These are phyloP conservation scores for Temnothorax ravouxi DNA, from an alignment of 2,888 invertebrate genomes.

Conservation along the genomic window DNA sequence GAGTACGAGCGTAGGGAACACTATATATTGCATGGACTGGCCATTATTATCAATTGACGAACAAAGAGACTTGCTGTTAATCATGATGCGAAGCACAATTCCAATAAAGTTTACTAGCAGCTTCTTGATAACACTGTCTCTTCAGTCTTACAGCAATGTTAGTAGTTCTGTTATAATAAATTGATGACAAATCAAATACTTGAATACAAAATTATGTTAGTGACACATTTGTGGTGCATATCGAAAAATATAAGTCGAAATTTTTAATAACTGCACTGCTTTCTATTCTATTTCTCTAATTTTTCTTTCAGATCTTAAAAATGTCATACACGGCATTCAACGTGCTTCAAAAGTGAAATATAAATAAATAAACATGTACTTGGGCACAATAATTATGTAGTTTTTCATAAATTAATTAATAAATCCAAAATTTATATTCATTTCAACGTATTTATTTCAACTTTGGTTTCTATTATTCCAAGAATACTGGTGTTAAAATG, in stretches of 20 bases:
- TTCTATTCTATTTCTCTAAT: no score
- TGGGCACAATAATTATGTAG: not conserved
- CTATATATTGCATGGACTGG: slow-evolving; percentile 28
- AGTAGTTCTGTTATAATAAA: slow-evolving; percentile 10
- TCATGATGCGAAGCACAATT: slow-evolving; percentile 63
- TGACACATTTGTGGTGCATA: no score
- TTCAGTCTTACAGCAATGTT: slow-evolving; percentile 61
- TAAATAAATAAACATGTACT: not conserved
- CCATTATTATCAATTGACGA: not conserved
- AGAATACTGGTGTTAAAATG: no score
- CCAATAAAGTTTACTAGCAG: slow-evolving; percentile 64
- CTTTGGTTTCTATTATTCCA: no score
- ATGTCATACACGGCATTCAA: slow-evolving; percentile 42
- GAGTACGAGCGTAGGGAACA: not conserved
- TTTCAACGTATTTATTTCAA: not conserved
- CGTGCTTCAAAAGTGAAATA: slow-evolving; percentile 14
- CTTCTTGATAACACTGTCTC: slow-evolving; percentile 61
- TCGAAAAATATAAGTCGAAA: no score
- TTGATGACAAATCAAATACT: not conserved
- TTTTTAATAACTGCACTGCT: no score
- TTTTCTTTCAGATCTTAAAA: slow-evolving; percentile 33
- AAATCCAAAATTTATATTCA: not conserved
- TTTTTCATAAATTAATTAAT: not conserved
- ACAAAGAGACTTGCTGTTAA: slow-evolving; percentile 57
- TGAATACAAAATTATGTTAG: no score